Percentiles rank a stretch among this genome's conserved stretches.
These are phyloP conservation scores for Cephus nigrinus DNA, from an alignment of 2,888 invertebrate genomes.

Conservation along the genomic window DNA sequence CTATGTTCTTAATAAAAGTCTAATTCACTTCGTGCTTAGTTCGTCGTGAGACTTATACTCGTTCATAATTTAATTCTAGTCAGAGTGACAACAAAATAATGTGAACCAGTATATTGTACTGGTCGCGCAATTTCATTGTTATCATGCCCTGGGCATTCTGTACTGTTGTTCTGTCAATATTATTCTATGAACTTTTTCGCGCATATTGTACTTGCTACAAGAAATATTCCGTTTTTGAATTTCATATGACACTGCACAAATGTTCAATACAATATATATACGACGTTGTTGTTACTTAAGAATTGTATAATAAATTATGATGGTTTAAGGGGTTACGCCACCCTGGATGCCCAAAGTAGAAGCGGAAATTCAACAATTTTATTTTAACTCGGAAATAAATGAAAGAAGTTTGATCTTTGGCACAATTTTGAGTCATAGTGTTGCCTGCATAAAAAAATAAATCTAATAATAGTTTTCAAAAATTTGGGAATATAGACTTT, in stretches of 20 bases:
- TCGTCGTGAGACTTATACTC: not conserved
- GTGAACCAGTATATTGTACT: not conserved
- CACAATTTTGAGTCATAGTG: not conserved
- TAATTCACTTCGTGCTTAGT: conserved; percentile 15
- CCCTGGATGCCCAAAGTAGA: not conserved
- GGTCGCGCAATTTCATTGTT: not conserved
- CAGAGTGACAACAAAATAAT: not conserved
- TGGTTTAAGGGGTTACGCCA: not conserved
- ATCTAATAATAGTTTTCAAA: not conserved
- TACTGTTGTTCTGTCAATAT: not conserved
- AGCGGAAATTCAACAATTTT: not conserved
- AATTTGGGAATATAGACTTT: not conserved
- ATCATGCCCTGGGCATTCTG: not conserved
- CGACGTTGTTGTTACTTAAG: not conserved
- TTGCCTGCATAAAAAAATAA: not conserved
- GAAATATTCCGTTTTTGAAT: not conserved
- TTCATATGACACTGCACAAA: not conserved
- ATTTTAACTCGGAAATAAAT: not conserved
- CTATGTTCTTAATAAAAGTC: conserved; percentile 22
- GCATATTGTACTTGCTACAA: not conserved
- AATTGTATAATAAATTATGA: not conserved
- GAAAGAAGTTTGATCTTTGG: not conserved
- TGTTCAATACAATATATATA: not conserved
- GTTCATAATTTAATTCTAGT: not conserved
- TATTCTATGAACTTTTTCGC: not conserved